Conservation (phyloP, 2,888 invertebrate genomes). For the Incurvaria masculella region DNA sequence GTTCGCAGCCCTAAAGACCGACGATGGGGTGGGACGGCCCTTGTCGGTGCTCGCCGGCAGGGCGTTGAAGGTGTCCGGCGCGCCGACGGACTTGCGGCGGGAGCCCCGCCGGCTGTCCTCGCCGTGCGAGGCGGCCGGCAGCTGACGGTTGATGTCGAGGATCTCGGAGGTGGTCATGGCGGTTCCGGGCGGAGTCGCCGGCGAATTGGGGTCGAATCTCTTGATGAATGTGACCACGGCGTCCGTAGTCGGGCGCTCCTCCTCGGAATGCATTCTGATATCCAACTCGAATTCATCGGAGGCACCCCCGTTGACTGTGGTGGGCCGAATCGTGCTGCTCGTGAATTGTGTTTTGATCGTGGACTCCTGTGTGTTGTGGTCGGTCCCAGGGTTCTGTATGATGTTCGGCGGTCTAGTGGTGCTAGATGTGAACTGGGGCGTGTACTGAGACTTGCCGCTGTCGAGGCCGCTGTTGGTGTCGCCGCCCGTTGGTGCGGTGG, state of each 20-base stretch:
- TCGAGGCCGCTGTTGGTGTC: conserved; percentile 37
- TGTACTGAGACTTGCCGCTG: conserved; percentile 44
- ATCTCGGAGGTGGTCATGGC: conserved; percentile 43
- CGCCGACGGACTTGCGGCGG: conserved; percentile 31
- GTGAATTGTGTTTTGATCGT: not conserved
- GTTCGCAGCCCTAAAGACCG: not conserved
- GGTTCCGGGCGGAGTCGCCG: conserved; percentile 26
- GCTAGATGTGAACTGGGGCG: conserved; percentile 55
- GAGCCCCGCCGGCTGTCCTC: conserved; percentile 35
- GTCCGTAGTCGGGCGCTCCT: conserved; percentile 21
- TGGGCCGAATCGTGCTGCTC: conserved; percentile 27
- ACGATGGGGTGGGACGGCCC: conserved; percentile 24
- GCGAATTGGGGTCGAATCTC: conserved; percentile 44
- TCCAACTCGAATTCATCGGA: conserved; percentile 25
- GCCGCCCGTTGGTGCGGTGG: conserved; percentile 24
- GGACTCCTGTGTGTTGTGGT: conserved; percentile 18
- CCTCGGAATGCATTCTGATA: conserved; percentile 22
- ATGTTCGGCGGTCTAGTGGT: conserved; percentile 12
- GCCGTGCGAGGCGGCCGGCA: conserved; percentile 39
- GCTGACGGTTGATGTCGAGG: conserved; percentile 33
- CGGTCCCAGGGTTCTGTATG: conserved; percentile 6
- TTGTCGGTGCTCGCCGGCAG: conserved; percentile 29
- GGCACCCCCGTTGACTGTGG: conserved; percentile 25
- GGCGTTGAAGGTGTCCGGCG: conserved; percentile 29
- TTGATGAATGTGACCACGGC: conserved; percentile 40